Base-by-base conservation (phyloP, 2,797 vertebrate genomes). In the Helicolenus hilgendorfi region DNA sequence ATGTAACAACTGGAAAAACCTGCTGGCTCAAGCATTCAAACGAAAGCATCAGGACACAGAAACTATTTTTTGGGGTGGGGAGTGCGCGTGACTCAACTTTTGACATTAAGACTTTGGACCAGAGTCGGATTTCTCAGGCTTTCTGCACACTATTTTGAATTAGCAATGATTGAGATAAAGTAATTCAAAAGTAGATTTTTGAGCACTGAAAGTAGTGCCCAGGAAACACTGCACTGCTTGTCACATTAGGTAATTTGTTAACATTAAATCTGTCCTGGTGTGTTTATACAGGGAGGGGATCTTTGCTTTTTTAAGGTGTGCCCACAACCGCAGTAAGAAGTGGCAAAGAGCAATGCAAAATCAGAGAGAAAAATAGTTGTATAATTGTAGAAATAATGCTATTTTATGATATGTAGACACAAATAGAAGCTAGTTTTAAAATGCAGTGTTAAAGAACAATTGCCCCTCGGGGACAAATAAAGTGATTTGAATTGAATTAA, bases 1-100 rank as follows among this genome's bases (percentile, higher is more conserved):
- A n/a, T 60, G 64, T 60, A 64, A 18, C 2, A 93, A 96, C 96
- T 64, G 92, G 97, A 95, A 95, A 95, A 95, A 97, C 96, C 96
- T 94, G 96, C 69, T 91, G 63, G 60, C 14, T 76, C 41, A 85
- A 78, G 2, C 0, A 45, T 27, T 73, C 22, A 59, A 84, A n/a
- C 68, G 26, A 93, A 91, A 85, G 71, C 53, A 69, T 79, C 27
- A 58, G 18, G 69, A 75, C 20, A 55, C 8, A n/a, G 74, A 92
- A 89, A 83, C 69, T 45, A 64, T 84, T 88, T 85, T 70, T 22
- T 29, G 5, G 85, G 87, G 92, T 2, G 78, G 86, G 64, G 87
- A 77, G 55, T 0, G 18, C 8, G 33, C 24, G 33, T 88, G 91
- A 90, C 72, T 94, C 82, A 89, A 67, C 20, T 67, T 55, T 75